Evolutionary conservation across 1,140 invertebrate genomes (phyloP).

Genomic region (Prorops nasuta): DNA sequence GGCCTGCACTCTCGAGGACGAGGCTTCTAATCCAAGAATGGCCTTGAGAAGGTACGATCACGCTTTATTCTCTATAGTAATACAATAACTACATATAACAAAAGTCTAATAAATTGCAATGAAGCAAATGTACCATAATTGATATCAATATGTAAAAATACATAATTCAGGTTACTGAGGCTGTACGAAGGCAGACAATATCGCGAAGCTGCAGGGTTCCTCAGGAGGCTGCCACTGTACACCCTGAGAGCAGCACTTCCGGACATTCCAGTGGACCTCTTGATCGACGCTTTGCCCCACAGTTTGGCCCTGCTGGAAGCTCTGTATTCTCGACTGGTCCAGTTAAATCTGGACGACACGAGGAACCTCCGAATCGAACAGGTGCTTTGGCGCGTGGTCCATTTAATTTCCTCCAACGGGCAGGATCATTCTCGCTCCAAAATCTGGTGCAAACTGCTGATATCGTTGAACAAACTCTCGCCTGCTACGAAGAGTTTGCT

Average conservation of each 20-base stretch:
- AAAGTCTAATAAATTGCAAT: no score
- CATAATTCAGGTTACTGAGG: slow-evolving; percentile 59
- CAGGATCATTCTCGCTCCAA: slow-evolving; percentile 33
- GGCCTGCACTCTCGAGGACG: slow-evolving; percentile 58
- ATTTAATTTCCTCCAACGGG: slow-evolving; percentile 36
- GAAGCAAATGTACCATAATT: no score
- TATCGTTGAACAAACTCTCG: slow-evolving; percentile 40
- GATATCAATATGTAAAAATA: no score
- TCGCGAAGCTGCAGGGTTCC: slow-evolving; percentile 74
- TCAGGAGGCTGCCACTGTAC: slow-evolving; percentile 70
- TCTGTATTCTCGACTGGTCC: slow-evolving; percentile 59
- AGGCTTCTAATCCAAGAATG: slow-evolving; percentile 71
- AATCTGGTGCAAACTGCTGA: slow-evolving; percentile 51
- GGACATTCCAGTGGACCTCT: slow-evolving; percentile 81
- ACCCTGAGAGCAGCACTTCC: slow-evolving; percentile 70
- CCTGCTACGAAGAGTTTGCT: slow-evolving; percentile 62
- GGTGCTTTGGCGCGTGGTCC: slow-evolving; percentile 41
- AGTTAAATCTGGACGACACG: slow-evolving; percentile 37
- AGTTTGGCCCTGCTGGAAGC: slow-evolving; percentile 83
- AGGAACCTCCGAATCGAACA: slow-evolving; percentile 45
- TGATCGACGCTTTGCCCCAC: slow-evolving; percentile 84
- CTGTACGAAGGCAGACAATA: slow-evolving; percentile 78
- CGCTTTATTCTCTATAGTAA: no score
- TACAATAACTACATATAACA: no score
- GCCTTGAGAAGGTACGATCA: slow-evolving; percentile 64